A percentile compares a stretch with the other conserved stretches of the same genome.
phyloP scores from a whole-genome alignment of 2,113 vertebrate species.

The Microcebus murinus region DNA sequence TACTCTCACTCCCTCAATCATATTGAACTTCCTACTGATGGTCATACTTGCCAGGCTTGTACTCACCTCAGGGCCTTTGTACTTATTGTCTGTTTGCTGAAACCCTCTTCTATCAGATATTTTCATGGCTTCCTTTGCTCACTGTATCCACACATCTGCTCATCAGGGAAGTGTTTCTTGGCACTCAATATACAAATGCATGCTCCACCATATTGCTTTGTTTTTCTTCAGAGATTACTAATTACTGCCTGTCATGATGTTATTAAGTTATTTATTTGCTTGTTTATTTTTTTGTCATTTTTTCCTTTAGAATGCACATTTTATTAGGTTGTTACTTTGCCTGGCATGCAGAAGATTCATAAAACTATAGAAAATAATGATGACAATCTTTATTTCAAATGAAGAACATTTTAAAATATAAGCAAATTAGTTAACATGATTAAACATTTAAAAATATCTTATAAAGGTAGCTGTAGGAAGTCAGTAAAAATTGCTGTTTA shows the following conservation, averaged over 20 bases:
- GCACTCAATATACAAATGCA: not conserved
- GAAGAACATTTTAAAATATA: not conserved
- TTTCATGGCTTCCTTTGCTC: not conserved
- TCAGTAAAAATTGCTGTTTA: not conserved
- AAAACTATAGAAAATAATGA: constrained; percentile 15
- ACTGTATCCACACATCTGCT: not conserved
- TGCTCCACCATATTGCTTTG: not conserved
- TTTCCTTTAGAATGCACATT: not conserved
- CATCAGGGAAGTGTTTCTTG: not conserved
- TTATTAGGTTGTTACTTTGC: not conserved
- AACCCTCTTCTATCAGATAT: not conserved
- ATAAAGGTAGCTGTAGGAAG: not conserved
- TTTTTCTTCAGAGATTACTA: not conserved
- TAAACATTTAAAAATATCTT: not conserved
- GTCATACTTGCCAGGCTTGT: not conserved
- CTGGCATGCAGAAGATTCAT: not conserved
- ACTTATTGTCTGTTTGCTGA: not conserved
- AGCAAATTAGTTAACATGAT: not conserved
- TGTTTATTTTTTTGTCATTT: not conserved
- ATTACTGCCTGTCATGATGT: not conserved
- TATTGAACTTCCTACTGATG: fast-evolving
- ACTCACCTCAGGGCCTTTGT: not conserved
- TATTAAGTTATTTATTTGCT: not conserved
- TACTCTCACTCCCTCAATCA: not conserved
- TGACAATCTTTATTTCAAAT: not conserved